phyloP scores from a whole-genome alignment of 2,113 vertebrate genomes.

The Merops nubicus region DNA sequence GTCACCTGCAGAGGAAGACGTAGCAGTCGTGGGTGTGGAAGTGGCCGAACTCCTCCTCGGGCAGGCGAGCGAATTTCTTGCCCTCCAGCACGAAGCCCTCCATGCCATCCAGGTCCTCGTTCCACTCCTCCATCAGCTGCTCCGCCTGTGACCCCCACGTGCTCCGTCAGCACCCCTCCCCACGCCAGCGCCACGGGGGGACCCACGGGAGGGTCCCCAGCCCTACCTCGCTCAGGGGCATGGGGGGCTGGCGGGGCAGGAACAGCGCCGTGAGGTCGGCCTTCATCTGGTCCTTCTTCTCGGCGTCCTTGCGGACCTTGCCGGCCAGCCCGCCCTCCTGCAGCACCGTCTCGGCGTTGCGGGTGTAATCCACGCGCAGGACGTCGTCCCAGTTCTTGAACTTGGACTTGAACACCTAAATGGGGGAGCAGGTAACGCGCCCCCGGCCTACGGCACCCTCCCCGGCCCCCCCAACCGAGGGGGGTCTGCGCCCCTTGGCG shows the following conservation, averaged over 20 bases:
- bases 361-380: constrained; percentile 93
- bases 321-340: constrained; percentile 80
- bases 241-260: constrained; percentile 91
- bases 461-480: rapidly evolving
- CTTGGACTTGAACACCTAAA: constrained; percentile 95
- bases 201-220: rapidly evolving
- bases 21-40: constrained; percentile 97
- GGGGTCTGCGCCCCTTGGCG: rapidly evolving
- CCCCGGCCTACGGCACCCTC: rapidly evolving
- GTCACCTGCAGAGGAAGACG: constrained; percentile 96
- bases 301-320: constrained; percentile 91
- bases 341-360: constrained; percentile 89
- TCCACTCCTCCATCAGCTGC: constrained; percentile 98
- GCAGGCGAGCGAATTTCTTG: constrained; percentile 95
- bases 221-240: constrained; percentile 88
- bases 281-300: constrained; percentile 96
- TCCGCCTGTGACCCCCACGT: constrained; percentile 77
- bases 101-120: constrained; percentile 97
- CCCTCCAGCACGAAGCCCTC: constrained; percentile 96
- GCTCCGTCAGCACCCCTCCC: not conserved
- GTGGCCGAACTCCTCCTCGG: constrained; percentile 97
- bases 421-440: rapidly evolving
- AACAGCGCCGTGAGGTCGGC: constrained; percentile 95
- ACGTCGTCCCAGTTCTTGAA: constrained; percentile 99
- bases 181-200: rapidly evolving